Percentiles rank a stretch among this genome's conserved stretches.
phyloP scores from a whole-genome alignment of 2,888 invertebrate genomes.

The Chloromyia formosa region DNA sequence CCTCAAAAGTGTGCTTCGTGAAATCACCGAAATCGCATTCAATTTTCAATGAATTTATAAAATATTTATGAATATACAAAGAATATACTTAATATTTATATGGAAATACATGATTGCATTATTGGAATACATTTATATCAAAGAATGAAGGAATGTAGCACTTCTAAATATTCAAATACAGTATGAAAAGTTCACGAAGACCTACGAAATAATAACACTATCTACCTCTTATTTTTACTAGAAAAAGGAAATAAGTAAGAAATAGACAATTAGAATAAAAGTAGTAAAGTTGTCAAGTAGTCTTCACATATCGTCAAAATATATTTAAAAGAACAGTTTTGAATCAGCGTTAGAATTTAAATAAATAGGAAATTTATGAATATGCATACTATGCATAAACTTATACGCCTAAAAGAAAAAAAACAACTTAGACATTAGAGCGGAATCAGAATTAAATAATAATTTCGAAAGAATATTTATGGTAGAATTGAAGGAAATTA shows the following conservation, averaged over 20 bases:
- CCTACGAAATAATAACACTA: constrained; percentile 19
- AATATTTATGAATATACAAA: constrained; percentile 13
- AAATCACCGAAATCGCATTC: constrained; percentile 11
- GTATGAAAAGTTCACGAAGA: neutral
- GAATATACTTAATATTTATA: neutral
- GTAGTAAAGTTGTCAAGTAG: constrained; percentile 21
- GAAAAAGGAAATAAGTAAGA: constrained; percentile 8
- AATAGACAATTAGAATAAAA: constrained; percentile 1
- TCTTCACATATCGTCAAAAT: constrained; percentile 35
- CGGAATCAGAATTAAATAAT: too few species aligned
- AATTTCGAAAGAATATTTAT: too few species aligned
- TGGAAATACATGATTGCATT: constrained; percentile 1
- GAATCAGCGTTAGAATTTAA: neutral
- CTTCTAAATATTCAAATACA: neutral
- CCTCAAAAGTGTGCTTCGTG: constrained; percentile 32
- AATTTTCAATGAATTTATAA: constrained; percentile 12
- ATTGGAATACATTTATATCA: too few species aligned
- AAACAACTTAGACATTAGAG: neutral
- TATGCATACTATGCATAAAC: too few species aligned
- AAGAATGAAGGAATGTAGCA: constrained; percentile 11
- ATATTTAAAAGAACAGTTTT: neutral
- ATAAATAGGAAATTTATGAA: too few species aligned
- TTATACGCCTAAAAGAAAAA: neutral
- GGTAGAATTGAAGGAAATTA: neutral
- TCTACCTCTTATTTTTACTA: constrained; percentile 35